These are phyloP conservation scores for Agriopis aurantiaria DNA, from an alignment of 2,888 invertebrate genomes.

Conservation along the genomic window DNA sequence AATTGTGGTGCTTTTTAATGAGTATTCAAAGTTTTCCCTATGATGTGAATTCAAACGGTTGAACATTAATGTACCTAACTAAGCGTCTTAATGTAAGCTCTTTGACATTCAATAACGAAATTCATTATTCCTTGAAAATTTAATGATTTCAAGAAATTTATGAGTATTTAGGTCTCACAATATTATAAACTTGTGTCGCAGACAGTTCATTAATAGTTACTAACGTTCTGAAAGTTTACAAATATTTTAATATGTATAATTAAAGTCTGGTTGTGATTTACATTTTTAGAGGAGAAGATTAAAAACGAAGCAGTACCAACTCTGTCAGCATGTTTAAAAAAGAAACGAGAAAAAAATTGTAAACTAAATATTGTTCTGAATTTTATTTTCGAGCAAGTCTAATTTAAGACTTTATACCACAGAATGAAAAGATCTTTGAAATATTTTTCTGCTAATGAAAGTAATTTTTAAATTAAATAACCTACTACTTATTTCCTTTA, in stretches of 20 bases:
- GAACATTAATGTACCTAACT: background rate
- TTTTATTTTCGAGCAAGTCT: background rate
- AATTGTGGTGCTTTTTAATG: too few species aligned
- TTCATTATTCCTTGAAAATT: background rate
- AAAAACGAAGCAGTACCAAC: background rate
- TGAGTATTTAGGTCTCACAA: conserved; percentile 2
- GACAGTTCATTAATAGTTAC: conserved; percentile 3
- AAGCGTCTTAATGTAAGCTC: background rate
- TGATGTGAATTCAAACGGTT: too few species aligned
- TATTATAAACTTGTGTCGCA: conserved; percentile 8
- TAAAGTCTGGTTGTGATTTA: background rate
- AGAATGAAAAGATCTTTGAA: too few species aligned
- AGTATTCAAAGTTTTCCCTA: too few species aligned
- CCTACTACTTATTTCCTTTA: background rate
- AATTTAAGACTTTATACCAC: background rate
- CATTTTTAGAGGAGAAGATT: background rate
- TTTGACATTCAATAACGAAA: conserved; percentile 4
- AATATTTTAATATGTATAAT: conserved; percentile 1
- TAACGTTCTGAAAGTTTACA: background rate
- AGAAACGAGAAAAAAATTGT: background rate
- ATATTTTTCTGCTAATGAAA: too few species aligned
- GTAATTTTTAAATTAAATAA: too few species aligned
- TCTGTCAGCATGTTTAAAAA: background rate
- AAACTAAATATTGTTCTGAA: too few species aligned
- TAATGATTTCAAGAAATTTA: background rate